Evolutionary conservation across 2,113 vertebrate genomes (phyloP), one percentile per base, ranked within the genome.

Genomic region (Bothrops jararaca): DNA sequence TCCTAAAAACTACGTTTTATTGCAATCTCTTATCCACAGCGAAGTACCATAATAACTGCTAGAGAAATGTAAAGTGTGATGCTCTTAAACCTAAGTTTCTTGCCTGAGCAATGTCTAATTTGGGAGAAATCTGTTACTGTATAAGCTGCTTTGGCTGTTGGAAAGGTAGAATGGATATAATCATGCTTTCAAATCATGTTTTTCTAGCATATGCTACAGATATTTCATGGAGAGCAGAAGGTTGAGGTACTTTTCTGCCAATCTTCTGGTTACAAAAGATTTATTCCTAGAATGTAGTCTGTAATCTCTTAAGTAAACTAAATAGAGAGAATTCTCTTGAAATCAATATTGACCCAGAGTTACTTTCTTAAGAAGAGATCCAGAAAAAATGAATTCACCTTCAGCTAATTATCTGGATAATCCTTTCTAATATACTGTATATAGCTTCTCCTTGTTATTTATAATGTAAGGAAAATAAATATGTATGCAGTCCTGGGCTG

Each of bases 331-430:
- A 60, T 29, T 18, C 15, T 88, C 20, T 69, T 95, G 54, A 93
- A 86, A 39, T 94, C 50, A 94, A 91, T 48, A 56, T 57, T 48
- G 20, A 74, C 20, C 0, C 69, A 50, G 93, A 29, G 58, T 90
- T 91, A 4, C n/a, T 42, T 88, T 87, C 91, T 48, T 64, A 3
- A 24, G 45, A 56, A 85, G 53, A 90, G 90, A 1, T 48, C 1
- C 39, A 69, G 89, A 45, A 13, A 88, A 13, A 91, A 91, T 15
- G 9, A 90, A 90, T 89, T 92, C 69, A 74, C 5, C n/a, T 74
- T 74, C 69, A 74, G 15, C n/a, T 74, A 34, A 74, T 74, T 94
- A 91, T 0, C 29, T 3, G 20, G 74, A n/a, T 53, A 2, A 93
- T 93, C 13, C 2, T 39, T 92, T 85, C 80, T 74, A 74, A 74